These are phyloP conservation scores for Marcusenius ussheri DNA, from an alignment of 2,113 vertebrate species.

Conservation along the genomic window DNA sequence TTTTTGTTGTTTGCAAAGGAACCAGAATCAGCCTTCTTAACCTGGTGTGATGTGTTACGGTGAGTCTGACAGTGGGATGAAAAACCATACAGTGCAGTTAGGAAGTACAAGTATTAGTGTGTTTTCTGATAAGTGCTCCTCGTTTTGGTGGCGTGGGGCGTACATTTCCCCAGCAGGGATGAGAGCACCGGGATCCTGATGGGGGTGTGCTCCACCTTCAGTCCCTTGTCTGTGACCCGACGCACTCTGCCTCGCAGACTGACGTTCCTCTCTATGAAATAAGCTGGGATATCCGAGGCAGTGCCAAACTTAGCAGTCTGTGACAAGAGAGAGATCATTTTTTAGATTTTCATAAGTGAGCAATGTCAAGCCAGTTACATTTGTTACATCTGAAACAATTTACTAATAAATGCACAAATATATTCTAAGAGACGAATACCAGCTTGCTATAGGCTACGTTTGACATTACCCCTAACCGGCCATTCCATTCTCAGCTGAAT, in stretches of 20 bases:
- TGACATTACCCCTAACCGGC: background rate
- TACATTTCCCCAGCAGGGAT: slow-evolving; percentile 63
- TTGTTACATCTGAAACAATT: too few relatives aligned
- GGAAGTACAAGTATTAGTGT: background rate
- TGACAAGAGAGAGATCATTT: slow-evolving; percentile 6
- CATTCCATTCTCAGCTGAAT: background rate
- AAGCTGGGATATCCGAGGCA: slow-evolving; percentile 72
- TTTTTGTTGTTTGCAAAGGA: background rate
- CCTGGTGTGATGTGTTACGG: background rate
- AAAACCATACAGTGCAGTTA: background rate
- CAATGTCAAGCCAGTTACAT: background rate
- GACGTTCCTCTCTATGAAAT: slow-evolving; percentile 77
- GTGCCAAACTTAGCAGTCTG: slow-evolving; percentile 76
- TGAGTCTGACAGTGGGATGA: background rate
- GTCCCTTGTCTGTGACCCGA: slow-evolving; percentile 63
- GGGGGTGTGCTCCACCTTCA: slow-evolving; percentile 84
- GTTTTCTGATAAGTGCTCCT: background rate
- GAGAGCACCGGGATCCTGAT: slow-evolving; percentile 73
- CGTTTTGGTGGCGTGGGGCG: slow-evolving; percentile 27
- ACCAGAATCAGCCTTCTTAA: background rate
- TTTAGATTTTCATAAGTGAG: background rate
- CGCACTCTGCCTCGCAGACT: slow-evolving; percentile 74
- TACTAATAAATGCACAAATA: background rate
- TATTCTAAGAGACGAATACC: background rate
- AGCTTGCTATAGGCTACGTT: background rate